A percentile compares a stretch with the other conserved stretches of the same genome.
phyloP scores from a whole-genome alignment of 2,888 invertebrate species.

The Erannis defoliaria region DNA sequence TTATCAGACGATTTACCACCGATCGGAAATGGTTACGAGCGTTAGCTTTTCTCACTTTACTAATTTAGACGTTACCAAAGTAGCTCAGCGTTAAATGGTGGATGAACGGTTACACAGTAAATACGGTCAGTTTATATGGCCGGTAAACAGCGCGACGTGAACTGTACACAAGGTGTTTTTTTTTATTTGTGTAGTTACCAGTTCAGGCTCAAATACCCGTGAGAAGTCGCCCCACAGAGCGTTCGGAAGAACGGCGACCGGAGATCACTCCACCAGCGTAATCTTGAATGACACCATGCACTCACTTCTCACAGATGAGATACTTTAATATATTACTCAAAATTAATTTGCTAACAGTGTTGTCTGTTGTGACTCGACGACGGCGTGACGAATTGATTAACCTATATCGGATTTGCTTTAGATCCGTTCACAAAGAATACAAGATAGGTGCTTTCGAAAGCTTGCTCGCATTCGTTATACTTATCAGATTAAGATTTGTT shows the following conservation, averaged over 20 bases:
- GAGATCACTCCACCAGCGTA: slow-evolving; percentile 57
- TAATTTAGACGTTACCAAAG: slow-evolving; percentile 85
- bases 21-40: slow-evolving; percentile 79
- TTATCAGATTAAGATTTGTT: slow-evolving; percentile 51
- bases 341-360: slow-evolving; percentile 55
- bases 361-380: slow-evolving; percentile 56
- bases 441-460: slow-evolving; percentile 43
- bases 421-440: slow-evolving; percentile 39
- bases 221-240: slow-evolving; percentile 73
- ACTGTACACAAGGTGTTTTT: slow-evolving; percentile 83
- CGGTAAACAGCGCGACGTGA: slow-evolving; percentile 82
- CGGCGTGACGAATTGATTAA: slow-evolving; percentile 56
- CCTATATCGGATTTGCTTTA: slow-evolving; percentile 45
- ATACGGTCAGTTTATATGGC: slow-evolving; percentile 81
- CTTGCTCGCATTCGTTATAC: slow-evolving; percentile 47
- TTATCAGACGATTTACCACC: slow-evolving; percentile 81
- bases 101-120: slow-evolving; percentile 81
- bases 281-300: slow-evolving; percentile 77
- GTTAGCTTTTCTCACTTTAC: slow-evolving; percentile 84
- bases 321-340: slow-evolving; percentile 60
- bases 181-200: slow-evolving; percentile 80
- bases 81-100: slow-evolving; percentile 81
- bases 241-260: slow-evolving; percentile 49
- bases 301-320: slow-evolving; percentile 66
- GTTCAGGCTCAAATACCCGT: slow-evolving; percentile 82